A percentile compares a stretch with the other conserved stretches of the same genome.
Evolutionary conservation across 2,888 invertebrate species (phyloP).

Genomic region (Cheilosia vernalis): DNA sequence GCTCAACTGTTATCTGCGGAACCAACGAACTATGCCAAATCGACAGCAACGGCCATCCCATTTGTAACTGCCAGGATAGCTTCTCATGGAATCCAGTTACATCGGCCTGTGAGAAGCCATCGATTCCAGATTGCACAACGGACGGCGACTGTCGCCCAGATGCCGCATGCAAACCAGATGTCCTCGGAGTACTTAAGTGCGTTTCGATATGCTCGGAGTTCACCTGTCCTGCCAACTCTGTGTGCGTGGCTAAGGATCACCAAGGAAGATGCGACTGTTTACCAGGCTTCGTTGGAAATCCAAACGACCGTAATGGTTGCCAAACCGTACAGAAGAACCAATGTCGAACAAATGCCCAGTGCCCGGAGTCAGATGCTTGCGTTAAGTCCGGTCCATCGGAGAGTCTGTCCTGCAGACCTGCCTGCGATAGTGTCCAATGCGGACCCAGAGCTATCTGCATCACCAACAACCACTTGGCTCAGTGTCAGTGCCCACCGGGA

Average conservation of each 20-base stretch:
- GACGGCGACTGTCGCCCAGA: conserved; percentile 89
- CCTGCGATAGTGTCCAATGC: conserved; percentile 90
- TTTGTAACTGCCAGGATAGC: conserved; percentile 91
- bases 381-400: conserved; percentile 85
- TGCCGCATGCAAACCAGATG: conserved; percentile 92
- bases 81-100: conserved; percentile 93
- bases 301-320: conserved; percentile 95
- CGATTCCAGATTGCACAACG: conserved; percentile 90
- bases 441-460: conserved; percentile 94
- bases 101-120: conserved; percentile 93
- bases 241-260: conserved; percentile 90
- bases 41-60: conserved; percentile 87
- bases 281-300: conserved; percentile 93
- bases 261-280: conserved; percentile 93
- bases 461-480: conserved; percentile 94
- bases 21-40: conserved; percentile 91
- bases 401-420: conserved; percentile 88
- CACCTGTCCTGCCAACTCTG: conserved; percentile 93
- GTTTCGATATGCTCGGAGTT: conserved; percentile 90
- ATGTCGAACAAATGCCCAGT: conserved; percentile 92
- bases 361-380: conserved; percentile 92
- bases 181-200: conserved; percentile 93
- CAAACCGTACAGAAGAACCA: conserved; percentile 88
- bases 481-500: conserved; percentile 95
- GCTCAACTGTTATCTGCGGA: conserved; percentile 91